phyloP scores from a whole-genome alignment of 1,140 invertebrate genomes.

The Heliconius himera region DNA sequence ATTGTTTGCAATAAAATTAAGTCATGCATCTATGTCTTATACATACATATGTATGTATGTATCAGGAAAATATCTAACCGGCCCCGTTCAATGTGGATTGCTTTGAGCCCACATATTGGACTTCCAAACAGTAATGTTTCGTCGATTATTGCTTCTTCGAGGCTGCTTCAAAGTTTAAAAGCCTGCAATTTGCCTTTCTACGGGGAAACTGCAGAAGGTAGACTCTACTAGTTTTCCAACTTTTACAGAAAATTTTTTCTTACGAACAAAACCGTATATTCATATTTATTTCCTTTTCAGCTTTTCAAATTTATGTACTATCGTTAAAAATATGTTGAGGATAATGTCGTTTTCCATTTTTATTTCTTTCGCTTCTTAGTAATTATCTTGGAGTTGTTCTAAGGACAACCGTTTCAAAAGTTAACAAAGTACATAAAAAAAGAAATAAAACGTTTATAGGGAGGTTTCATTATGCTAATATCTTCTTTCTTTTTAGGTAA shows the following conservation, averaged over 20 bases:
- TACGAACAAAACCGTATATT: not conserved
- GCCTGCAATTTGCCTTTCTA: not conserved
- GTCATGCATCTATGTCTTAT: not conserved
- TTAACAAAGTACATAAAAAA: too few relatives aligned
- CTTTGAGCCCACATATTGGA: slow-evolving; percentile 10
- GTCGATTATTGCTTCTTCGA: not conserved
- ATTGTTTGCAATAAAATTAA: not conserved
- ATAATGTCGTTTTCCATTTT: too few relatives aligned
- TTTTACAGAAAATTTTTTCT: not conserved
- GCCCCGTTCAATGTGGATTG: not conserved
- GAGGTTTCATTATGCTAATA: slow-evolving; percentile 9
- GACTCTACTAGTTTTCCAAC: not conserved
- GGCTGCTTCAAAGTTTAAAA: slow-evolving; percentile 9
- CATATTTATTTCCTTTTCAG: not conserved
- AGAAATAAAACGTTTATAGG: not conserved
- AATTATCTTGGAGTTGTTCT: not conserved
- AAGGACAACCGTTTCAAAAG: too few relatives aligned
- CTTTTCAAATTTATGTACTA: slow-evolving; percentile 3
- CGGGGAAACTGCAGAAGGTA: not conserved
- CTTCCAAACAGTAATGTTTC: slow-evolving; percentile 6
- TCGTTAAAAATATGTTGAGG: too few relatives aligned
- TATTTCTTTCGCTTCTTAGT: slow-evolving; percentile 6
- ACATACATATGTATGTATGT: not conserved
- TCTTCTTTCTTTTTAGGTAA: slow-evolving; percentile 2
- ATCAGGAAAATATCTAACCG: not conserved